phyloP scores from a whole-genome alignment of 2,888 invertebrate species.

The Pseudeuparius sepicola region DNA sequence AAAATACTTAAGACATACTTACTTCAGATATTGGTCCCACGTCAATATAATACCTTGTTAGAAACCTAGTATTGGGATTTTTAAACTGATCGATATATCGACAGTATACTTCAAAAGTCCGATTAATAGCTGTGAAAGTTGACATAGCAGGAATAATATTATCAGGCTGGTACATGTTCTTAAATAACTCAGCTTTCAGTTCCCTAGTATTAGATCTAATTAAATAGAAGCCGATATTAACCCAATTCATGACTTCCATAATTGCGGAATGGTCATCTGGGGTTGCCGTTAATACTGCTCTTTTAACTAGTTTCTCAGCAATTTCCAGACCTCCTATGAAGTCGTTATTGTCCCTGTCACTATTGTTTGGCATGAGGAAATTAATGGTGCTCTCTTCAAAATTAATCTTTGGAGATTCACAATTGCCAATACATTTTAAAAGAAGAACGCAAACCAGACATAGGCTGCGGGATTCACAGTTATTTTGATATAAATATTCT shows the following conservation, averaged over 20 bases:
- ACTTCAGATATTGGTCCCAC: no score
- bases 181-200: conserved; percentile 16
- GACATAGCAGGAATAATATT: conserved; percentile 16
- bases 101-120: conserved; percentile 19
- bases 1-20: no score
- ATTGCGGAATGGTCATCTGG: conserved; percentile 18
- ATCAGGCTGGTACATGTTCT: conserved; percentile 16
- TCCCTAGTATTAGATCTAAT: conserved; percentile 14
- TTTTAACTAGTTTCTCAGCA: conserved; percentile 22
- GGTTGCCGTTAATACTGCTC: conserved; percentile 24
- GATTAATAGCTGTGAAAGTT: conserved; percentile 21
- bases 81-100: conserved; percentile 17
- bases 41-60: no score
- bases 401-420: no score
- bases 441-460: no score
- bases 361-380: no score
- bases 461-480: no score
- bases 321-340: conserved; percentile 22
- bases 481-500: no score
- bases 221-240: conserved; percentile 21
- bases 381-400: no score
- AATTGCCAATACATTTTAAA: no score
- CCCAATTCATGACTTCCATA: conserved; percentile 23
- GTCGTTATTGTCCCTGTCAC: conserved; percentile 5
- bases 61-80: no score